Percentiles rank a stretch among this genome's conserved stretches.
Conservation (phyloP, 2,113 vertebrate species). For the Cyphomyrus discorhynchus region DNA sequence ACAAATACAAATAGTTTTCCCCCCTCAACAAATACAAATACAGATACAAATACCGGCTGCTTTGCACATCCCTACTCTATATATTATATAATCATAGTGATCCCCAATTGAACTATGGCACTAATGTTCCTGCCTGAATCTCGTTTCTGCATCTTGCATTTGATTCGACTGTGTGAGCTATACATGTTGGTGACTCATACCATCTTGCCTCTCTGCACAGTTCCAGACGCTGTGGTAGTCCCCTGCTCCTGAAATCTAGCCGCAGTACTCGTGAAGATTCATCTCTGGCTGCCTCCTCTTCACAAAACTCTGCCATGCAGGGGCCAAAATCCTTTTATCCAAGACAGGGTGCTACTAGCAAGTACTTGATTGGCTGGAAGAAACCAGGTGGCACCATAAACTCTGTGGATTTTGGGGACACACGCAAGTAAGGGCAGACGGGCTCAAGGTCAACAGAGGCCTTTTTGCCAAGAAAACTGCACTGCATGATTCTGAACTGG, state of each 20-base stretch:
- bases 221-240: slow-evolving; percentile 71
- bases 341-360: slow-evolving; percentile 96
- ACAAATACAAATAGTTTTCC: too few species aligned
- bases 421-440: slow-evolving; percentile 80
- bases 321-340: slow-evolving; percentile 96
- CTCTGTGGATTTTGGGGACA: slow-evolving; percentile 96
- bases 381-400: slow-evolving; percentile 98
- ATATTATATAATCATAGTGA: not conserved
- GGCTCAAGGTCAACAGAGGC: not conserved
- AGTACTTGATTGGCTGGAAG: slow-evolving; percentile 98
- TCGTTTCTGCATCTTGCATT: not conserved
- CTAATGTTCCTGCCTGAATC: not conserved
- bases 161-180: not conserved
- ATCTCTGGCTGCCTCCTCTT: slow-evolving; percentile 71
- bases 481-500: not conserved
- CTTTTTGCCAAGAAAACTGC: not conserved
- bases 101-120: not conserved
- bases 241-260: slow-evolving; percentile 54
- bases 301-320: slow-evolving; percentile 78
- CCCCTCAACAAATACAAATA: too few species aligned
- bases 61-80: too few species aligned
- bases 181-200: not conserved
- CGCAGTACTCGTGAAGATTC: slow-evolving; percentile 88
- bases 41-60: too few species aligned
- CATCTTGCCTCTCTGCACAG: slow-evolving; percentile 59